Base-by-base conservation (phyloP, 1,140 invertebrate species). In the Apocrypta bakeri region DNA sequence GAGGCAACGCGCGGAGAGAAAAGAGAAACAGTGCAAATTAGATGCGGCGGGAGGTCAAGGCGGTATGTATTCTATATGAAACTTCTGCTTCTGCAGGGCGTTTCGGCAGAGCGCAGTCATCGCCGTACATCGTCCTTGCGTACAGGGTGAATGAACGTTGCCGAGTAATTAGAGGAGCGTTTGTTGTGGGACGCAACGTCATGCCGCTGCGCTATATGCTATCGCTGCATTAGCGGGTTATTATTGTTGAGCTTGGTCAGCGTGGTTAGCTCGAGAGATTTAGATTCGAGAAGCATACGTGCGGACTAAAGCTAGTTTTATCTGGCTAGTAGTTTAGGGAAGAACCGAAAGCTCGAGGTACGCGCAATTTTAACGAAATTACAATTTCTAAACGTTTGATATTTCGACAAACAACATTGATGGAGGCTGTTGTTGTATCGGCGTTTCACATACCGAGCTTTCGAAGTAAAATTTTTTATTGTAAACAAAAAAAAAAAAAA, bases 51-150 rank as follows among this genome's bases (percentile, higher is more conserved):
- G 84, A 79, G 79, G 77, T 84, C 81, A 81, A 73, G 71, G 68
- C 71, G 40, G 21, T 24, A 61, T n/a, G 86, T 93, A 61, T 27
- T 79, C 71, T 75, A 79, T 29, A 12, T 71, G n/a, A n/a, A n/a
- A 24, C 66, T 25, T 0, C 1, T 66, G 24, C 27, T 66, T 27
- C 27, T 27, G 27, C 9, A 66, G 68, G 31, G 3, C 12, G 27
- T 69, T 69, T 69, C 11, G 31, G 17, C 48, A 56, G 21, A 17
- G 48, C 6, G 7, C 33, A 37, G 3, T 9, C 33, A 37, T 1
- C n/a, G 17, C 21, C 21, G 14, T 9, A 29, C 9, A 17, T n/a
- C n/a, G n/a, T n/a, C n/a, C n/a, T n/a, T n/a, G n/a, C n/a, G n/a
- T n/a, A 0, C 24, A 66, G 64, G 64, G 64, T 66, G 64, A 66